Evolutionary conservation across 1,140 invertebrate genomes (phyloP).

Genomic region (Panulirus ornatus): DNA sequence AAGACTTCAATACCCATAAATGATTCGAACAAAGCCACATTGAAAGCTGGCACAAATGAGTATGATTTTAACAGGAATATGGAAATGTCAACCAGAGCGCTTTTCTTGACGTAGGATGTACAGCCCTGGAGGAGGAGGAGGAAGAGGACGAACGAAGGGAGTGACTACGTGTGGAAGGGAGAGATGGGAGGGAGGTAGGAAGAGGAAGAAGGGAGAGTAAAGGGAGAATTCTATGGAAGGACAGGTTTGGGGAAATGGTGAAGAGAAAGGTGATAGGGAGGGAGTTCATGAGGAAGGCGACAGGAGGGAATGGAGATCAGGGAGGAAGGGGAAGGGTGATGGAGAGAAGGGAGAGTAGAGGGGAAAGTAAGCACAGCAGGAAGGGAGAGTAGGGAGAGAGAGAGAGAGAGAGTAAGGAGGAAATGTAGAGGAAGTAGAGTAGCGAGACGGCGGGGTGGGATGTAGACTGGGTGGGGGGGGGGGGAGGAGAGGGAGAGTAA

Average conservation of each 20-base stretch:
- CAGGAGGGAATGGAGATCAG: neutral
- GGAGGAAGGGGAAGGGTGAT: neutral
- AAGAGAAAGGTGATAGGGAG: neutral
- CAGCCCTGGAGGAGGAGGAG: neutral
- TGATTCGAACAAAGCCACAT: constrained; percentile 72
- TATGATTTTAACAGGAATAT: constrained; percentile 74
- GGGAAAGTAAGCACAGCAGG: too few species aligned
- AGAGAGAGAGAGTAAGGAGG: too few species aligned
- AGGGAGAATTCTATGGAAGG: neutral
- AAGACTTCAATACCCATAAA: constrained; percentile 74
- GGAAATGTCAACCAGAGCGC: constrained; percentile 57
- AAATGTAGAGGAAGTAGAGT: too few species aligned
- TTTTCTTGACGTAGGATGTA: neutral
- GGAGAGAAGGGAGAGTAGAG: too few species aligned
- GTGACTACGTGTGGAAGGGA: neutral
- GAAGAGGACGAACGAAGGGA: constrained; percentile 5
- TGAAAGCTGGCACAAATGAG: constrained; percentile 69
- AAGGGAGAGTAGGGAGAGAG: too few species aligned
- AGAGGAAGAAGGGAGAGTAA: neutral
- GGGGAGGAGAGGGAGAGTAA: too few species aligned
- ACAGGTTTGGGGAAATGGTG: neutral
- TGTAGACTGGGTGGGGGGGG: too few species aligned
- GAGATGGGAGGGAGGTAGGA: neutral
- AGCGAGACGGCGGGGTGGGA: too few species aligned
- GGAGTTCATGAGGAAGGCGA: neutral